These are phyloP conservation scores for Prenolepis imparis DNA, from an alignment of 2,888 invertebrate species.

Conservation along the genomic window DNA sequence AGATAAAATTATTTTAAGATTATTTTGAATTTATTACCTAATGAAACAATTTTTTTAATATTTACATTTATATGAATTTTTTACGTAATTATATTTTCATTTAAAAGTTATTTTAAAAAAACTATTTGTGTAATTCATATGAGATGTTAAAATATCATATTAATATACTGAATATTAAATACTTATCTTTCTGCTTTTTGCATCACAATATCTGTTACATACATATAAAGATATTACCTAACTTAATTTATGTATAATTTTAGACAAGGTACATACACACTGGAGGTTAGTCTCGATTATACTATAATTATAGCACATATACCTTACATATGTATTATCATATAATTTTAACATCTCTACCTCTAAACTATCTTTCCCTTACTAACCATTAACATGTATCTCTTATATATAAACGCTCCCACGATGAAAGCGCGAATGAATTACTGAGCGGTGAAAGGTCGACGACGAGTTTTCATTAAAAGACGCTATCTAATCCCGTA, in stretches of 20 bases:
- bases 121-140: background rate
- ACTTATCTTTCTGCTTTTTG: background rate
- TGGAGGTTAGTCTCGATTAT: background rate
- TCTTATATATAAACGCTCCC: background rate
- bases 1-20: background rate
- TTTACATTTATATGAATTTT: background rate
- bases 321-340: background rate
- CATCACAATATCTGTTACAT: background rate
- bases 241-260: constrained; percentile 8
- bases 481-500: constrained; percentile 20
- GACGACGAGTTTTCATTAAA: constrained; percentile 22
- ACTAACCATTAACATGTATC: background rate
- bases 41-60: background rate
- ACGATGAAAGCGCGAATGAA: constrained; percentile 2
- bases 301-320: background rate
- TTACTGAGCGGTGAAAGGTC: constrained; percentile 18
- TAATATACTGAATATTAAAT: background rate
- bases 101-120: no score
- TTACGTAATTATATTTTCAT: background rate
- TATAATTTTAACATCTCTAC: background rate
- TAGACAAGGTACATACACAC: background rate
- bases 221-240: background rate
- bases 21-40: background rate
- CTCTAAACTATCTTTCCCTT: background rate
- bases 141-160: background rate